Evolutionary conservation across 1,140 invertebrate species (phyloP).

Genomic region (Reticulitermes speratus): DNA sequence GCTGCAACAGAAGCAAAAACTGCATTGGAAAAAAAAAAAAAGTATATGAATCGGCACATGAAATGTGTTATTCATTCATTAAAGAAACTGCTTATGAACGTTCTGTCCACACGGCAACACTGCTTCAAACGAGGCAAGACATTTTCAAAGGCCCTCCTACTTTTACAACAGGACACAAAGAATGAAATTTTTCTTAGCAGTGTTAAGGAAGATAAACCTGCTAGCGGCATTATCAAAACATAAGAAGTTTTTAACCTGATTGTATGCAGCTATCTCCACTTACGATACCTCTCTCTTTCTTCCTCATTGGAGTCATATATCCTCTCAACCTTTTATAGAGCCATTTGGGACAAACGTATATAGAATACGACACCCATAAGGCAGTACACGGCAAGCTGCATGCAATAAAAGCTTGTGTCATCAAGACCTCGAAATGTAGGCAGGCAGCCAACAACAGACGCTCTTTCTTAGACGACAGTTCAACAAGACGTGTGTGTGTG

Average conservation of each 20-base stretch:
- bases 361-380: not conserved
- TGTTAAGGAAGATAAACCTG: not conserved
- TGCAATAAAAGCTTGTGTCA: not conserved
- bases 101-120: not conserved
- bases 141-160: not conserved
- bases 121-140: not conserved
- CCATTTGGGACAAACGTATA: conserved; percentile 1
- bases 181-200: not conserved
- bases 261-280: not conserved
- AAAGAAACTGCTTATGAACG: not conserved
- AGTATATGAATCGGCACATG: too few relatives aligned
- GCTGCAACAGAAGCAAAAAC: too few relatives aligned
- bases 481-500: not conserved
- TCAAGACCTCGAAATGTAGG: not conserved
- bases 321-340: conserved; percentile 21
- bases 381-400: not conserved
- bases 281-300: not conserved
- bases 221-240: not conserved
- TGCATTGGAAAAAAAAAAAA: too few relatives aligned
- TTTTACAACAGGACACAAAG: not conserved
- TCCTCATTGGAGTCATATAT: not conserved
- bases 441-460: not conserved
- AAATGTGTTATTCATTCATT: not conserved
- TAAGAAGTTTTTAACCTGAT: not conserved
- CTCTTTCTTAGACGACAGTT: not conserved